Evolutionary conservation across 2,888 invertebrate genomes (phyloP), one percentile per base, ranked within the genome.

Genomic region (Linyphia triangularis): DNA sequence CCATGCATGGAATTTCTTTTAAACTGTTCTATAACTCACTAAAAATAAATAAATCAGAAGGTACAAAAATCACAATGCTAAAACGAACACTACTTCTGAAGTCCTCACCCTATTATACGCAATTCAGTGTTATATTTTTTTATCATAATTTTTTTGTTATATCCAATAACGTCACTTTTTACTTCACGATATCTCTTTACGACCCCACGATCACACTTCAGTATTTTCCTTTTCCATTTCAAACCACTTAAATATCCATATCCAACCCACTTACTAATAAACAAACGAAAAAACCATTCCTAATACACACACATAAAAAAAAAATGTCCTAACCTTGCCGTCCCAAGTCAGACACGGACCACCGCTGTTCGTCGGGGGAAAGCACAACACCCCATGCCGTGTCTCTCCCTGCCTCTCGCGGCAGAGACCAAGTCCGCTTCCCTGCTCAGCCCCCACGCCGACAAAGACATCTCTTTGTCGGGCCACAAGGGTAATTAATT

Each of bases 401-500:
- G 81, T 33, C 33, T 33, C 63, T 61, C 73, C 65, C 65, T 65
- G 30, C 79, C 86, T 79, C 73, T 57, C 40, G 57, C 86, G 81
- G 86, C 75, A 67, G 51, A 43, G 51, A 51, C 33, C 16, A 65
- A 19, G 67, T n/a, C 37, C 28, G 37, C 13, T n/a, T 79, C 85
- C 57, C 30, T 65, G 79, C 84, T 73, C 30, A 10, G 72, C 57
- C 78, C 61, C 37, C 79, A 72, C 65, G 72, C 40, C 22, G 86
- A 88, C 86, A 86, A 82, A 88, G 81, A 65, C 37, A 16, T 33
- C 73, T 28, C 67, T 81, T 69, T 73, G 72, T 69, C 67, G 43
- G 65, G 26, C 72, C 51, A 57, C 19, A 24, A 40, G 43, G 65
- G 73, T 72, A 33, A 59, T 75, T 61, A 78, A 79, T 67, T 69